Percentiles rank a stretch among this genome's conserved stretches.
phyloP scores from a whole-genome alignment of 2,888 invertebrate genomes.

The Rugalucina vietnamica region DNA sequence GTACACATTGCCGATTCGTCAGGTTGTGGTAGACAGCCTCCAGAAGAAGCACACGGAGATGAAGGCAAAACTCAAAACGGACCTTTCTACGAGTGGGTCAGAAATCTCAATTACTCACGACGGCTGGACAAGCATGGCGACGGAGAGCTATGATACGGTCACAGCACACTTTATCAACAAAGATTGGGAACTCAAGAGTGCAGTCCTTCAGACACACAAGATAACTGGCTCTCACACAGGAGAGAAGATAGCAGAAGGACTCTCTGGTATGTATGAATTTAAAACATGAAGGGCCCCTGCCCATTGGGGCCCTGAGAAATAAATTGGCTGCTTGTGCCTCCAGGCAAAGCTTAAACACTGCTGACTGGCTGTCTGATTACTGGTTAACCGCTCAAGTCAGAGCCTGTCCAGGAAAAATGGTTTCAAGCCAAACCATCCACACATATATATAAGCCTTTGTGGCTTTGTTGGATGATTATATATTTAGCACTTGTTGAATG shows the following conservation, averaged over 20 bases:
- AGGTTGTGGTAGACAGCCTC: not conserved
- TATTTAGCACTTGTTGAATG: too few relatives aligned
- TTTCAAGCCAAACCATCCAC: too few relatives aligned
- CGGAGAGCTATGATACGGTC: conserved; percentile 38
- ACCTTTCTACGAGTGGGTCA: not conserved
- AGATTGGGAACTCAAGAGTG: conserved; percentile 30
- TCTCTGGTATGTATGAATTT: too few relatives aligned
- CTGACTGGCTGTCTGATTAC: too few relatives aligned
- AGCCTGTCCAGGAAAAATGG: too few relatives aligned
- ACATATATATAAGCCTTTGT: too few relatives aligned
- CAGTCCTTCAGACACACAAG: conserved; percentile 27
- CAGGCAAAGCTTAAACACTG: too few relatives aligned
- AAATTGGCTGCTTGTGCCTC: too few relatives aligned
- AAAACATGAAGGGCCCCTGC: too few relatives aligned
- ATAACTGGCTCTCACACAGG: conserved; percentile 38
- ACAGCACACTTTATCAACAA: conserved; percentile 29
- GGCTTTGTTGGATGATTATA: too few relatives aligned
- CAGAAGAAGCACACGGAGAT: not conserved
- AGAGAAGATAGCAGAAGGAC: conserved; percentile 16
- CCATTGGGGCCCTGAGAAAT: too few relatives aligned
- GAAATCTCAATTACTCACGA: conserved; percentile 33
- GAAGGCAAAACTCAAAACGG: not conserved
- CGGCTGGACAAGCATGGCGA: conserved; percentile 33
- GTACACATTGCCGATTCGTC: not conserved
- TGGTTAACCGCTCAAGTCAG: too few relatives aligned